These are phyloP conservation scores for Leucoptera coffeella DNA, from an alignment of 2,888 invertebrate species.

Conservation along the genomic window DNA sequence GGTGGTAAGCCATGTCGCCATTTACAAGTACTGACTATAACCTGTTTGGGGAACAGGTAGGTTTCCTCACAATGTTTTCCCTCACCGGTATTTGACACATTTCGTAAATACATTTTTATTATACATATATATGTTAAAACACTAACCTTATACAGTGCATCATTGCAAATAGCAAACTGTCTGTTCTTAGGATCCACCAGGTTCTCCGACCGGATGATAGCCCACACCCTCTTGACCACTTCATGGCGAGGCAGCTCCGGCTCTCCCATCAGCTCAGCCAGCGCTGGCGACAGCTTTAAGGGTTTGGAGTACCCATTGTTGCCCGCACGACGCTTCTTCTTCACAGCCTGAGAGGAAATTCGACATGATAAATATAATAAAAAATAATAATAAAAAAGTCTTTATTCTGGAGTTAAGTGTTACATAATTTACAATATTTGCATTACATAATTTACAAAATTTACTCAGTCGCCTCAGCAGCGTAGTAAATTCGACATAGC, in stretches of 20 bases:
- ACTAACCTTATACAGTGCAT: conserved; percentile 74
- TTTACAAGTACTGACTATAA: no score
- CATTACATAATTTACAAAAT: no score
- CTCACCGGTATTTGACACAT: no score
- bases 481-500: no score
- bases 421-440: no score
- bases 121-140: neutral
- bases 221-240: conserved; percentile 85
- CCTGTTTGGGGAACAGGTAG: no score
- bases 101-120: no score
- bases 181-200: conserved; percentile 91
- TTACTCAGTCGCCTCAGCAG: no score
- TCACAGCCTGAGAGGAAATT: conserved; percentile 3
- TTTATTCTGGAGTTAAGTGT: no score
- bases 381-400: no score
- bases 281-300: conserved; percentile 76
- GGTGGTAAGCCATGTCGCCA: no score
- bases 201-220: conserved; percentile 82
- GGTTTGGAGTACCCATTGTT: conserved; percentile 82
- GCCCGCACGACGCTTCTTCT: conserved; percentile 49
- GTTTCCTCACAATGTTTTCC: no score
- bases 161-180: conserved; percentile 92
- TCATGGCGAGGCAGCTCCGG: conserved; percentile 82
- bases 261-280: conserved; percentile 79
- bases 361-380: conserved; percentile 8